Conservation (phyloP, 2,888 invertebrate species). For the Hyppa rectilinea region DNA sequence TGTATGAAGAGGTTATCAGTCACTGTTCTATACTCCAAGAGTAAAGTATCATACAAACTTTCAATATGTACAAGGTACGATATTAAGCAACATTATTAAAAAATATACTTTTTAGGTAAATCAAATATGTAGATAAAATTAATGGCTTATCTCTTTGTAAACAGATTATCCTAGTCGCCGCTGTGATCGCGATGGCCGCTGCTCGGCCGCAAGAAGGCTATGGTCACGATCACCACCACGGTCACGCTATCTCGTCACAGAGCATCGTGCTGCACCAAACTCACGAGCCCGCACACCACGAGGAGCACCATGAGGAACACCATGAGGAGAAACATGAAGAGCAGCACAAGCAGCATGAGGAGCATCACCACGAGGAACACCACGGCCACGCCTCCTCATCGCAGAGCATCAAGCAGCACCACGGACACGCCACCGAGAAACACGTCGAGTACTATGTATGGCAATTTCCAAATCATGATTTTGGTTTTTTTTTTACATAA, state of each 20-base stretch:
- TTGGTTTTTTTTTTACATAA: not conserved
- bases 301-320: constrained; percentile 23
- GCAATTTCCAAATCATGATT: not conserved
- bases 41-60: constrained; percentile 11
- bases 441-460: constrained; percentile 62
- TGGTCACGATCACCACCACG: constrained; percentile 62
- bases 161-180: constrained; percentile 35
- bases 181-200: constrained; percentile 46
- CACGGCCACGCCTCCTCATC: too few species aligned
- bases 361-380: constrained; percentile 39
- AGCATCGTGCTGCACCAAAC: constrained; percentile 73
- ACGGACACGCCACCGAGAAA: constrained; percentile 66
- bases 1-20: constrained; percentile 34
- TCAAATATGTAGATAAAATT: not conserved
- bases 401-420: too few species aligned
- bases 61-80: constrained; percentile 58
- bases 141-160: not conserved
- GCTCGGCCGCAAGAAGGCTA: constrained; percentile 53
- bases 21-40: constrained; percentile 12
- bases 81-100: not conserved
- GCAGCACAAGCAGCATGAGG: constrained; percentile 34
- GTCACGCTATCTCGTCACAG: constrained; percentile 75
- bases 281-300: constrained; percentile 43
- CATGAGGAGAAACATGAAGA: constrained; percentile 24
- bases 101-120: not conserved